A percentile compares a stretch with the other conserved stretches of the same genome.
Conservation (phyloP, 2,113 vertebrate genomes). For the Azemiops feae region DNA sequence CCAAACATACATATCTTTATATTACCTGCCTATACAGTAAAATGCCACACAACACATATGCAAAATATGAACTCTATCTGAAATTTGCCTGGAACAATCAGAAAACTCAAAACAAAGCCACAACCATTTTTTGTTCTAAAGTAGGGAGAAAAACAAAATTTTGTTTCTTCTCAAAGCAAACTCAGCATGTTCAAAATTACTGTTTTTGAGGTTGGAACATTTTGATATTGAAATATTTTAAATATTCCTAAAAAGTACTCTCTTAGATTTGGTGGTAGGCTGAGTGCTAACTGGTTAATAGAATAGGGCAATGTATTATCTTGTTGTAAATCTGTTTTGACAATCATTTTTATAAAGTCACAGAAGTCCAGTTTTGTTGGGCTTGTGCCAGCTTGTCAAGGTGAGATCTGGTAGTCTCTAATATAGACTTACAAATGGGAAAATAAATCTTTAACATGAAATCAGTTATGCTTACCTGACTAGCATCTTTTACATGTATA, state of each 20-base stretch:
- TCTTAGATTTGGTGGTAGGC: not conserved
- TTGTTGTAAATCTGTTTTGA: not conserved
- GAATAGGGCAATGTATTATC: not conserved
- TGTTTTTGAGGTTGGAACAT: not conserved
- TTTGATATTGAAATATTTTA: not conserved
- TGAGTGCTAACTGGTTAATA: not conserved
- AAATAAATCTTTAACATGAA: not conserved
- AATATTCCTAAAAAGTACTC: not conserved
- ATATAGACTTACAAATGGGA: not conserved
- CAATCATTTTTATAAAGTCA: not conserved
- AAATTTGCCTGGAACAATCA: not conserved
- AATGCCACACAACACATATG: not conserved
- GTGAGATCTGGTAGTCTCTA: not conserved
- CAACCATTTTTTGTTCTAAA: not conserved
- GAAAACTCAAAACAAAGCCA: not conserved
- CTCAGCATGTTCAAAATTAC: not conserved
- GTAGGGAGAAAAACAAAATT: not conserved
- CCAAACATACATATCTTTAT: not conserved
- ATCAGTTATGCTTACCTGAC: slow-evolving; percentile 81
- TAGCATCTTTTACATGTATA: slow-evolving; percentile 98
- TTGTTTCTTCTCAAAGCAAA: not conserved
- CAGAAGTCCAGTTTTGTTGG: not conserved
- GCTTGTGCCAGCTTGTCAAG: not conserved
- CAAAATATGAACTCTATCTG: not conserved
- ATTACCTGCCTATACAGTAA: not conserved